phyloP scores from a whole-genome alignment of 2,888 invertebrate genomes.

The Rambutsinella grinnellia region DNA sequence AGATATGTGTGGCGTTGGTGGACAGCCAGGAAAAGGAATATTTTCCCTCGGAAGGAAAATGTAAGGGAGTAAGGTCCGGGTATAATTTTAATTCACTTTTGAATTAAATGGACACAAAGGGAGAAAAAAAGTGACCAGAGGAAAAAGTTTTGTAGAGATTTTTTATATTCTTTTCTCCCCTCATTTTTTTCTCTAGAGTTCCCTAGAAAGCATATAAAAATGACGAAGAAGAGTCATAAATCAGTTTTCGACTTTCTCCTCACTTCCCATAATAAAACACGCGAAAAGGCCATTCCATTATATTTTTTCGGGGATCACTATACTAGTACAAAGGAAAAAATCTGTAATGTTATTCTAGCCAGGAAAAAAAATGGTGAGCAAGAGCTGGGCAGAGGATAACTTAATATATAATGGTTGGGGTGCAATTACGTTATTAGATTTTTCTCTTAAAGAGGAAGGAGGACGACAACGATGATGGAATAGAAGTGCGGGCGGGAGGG shows the following conservation, averaged over 20 bases:
- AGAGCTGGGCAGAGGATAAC: too few species aligned
- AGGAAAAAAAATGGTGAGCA: too few species aligned
- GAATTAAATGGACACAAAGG: conserved; percentile 45
- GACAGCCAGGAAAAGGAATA: conserved; percentile 28
- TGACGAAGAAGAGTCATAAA: conserved; percentile 62
- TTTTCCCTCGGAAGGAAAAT: conserved; percentile 42
- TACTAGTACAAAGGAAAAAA: too few species aligned
- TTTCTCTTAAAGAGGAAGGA: not conserved
- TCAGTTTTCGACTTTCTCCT: conserved; percentile 63
- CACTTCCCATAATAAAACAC: conserved; percentile 54
- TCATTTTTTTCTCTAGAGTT: conserved; percentile 21
- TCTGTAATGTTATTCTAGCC: too few species aligned
- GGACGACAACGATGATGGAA: conserved; percentile 33
- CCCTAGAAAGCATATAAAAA: conserved; percentile 34
- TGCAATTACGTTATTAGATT: conserved; percentile 24
- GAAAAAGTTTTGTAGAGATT: too few species aligned
- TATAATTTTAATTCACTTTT: conserved; percentile 51
- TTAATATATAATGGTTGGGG: too few species aligned
- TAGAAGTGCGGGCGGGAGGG: conserved; percentile 50
- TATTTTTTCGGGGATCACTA: conserved; percentile 37
- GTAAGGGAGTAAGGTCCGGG: conserved; percentile 14
- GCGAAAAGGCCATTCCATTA: conserved; percentile 58
- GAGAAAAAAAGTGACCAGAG: conserved; percentile 16
- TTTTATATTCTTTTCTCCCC: conserved; percentile 9
- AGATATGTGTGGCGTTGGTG: not conserved